phyloP scores from a whole-genome alignment of 1,140 invertebrate genomes.

The Belonocnema kinseyi region DNA sequence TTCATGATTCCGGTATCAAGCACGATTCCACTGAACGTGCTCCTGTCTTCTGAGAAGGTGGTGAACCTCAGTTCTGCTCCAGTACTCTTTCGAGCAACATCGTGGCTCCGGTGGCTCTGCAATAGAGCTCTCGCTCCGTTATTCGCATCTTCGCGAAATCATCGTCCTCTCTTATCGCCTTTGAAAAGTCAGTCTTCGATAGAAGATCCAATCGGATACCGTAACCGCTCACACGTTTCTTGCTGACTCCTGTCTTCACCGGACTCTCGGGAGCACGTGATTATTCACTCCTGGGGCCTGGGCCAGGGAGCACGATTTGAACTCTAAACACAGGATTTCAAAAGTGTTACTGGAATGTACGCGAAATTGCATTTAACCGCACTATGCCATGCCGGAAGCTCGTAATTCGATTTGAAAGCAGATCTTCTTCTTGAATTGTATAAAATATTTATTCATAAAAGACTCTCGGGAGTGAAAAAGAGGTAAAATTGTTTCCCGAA shows the following conservation, averaged over 20 bases:
- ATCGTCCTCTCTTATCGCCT: conserved; percentile 39
- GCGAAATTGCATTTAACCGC: neutral
- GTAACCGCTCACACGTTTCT: neutral
- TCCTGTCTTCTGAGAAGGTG: conserved; percentile 48
- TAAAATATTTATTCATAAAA: neutral
- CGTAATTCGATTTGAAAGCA: too few species aligned
- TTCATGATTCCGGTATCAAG: conserved; percentile 49
- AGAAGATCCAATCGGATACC: neutral
- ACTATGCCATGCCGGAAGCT: neutral
- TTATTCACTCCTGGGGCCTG: neutral
- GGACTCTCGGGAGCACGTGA: too few species aligned
- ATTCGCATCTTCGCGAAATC: conserved; percentile 32
- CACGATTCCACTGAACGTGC: conserved; percentile 36
- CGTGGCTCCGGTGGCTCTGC: conserved; percentile 40
- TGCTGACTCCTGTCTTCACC: neutral
- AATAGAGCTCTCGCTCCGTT: conserved; percentile 39
- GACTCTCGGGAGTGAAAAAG: neutral
- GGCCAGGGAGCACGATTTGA: neutral
- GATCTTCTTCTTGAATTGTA: too few species aligned
- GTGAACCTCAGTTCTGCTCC: conserved; percentile 68
- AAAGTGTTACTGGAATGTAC: neutral
- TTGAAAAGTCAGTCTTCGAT: neutral
- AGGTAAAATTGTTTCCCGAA: neutral
- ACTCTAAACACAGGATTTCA: neutral
- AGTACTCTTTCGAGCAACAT: conserved; percentile 67